Percentiles rank a stretch among this genome's conserved stretches.
These are phyloP conservation scores for Myotis vivesi DNA, from an alignment of 2,797 vertebrate species.

Conservation along the genomic window DNA sequence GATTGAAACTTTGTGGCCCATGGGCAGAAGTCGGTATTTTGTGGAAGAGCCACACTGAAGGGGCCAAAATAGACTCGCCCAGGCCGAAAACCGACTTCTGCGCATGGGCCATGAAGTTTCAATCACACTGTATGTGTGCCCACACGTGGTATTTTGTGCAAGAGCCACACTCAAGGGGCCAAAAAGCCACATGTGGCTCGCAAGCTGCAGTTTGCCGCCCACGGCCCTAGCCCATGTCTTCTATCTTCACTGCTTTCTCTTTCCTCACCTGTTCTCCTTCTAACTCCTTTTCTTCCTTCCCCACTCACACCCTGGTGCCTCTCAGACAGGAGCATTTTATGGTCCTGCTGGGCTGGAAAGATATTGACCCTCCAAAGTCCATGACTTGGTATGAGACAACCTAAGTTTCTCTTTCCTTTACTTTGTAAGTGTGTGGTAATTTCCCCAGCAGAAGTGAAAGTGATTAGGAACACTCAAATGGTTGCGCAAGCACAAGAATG, in stretches of 20 bases:
- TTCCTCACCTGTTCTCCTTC: background rate
- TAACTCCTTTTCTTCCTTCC: background rate
- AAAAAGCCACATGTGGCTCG: too few relatives aligned
- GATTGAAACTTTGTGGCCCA: too few relatives aligned
- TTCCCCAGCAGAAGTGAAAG: conserved; percentile 68
- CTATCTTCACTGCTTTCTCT: background rate
- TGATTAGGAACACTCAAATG: background rate
- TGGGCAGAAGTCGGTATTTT: too few relatives aligned
- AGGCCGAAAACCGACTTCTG: too few relatives aligned
- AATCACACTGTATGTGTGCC: too few relatives aligned
- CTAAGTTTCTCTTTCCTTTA: background rate
- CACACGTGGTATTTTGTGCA: too few relatives aligned
- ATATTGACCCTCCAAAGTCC: background rate
- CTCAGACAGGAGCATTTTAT: background rate
- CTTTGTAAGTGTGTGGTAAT: background rate
- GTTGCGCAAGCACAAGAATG: background rate
- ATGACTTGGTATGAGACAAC: background rate
- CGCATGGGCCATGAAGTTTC: too few relatives aligned
- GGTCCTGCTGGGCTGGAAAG: background rate
- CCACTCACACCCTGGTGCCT: background rate
- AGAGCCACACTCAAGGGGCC: too few relatives aligned
- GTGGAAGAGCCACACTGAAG: too few relatives aligned
- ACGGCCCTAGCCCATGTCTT: background rate
- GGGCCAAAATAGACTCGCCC: too few relatives aligned
- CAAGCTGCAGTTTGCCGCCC: too few relatives aligned